Evolutionary conservation across 2,797 vertebrate genomes (phyloP), one percentile per base, ranked within the genome.

Genomic region (Leptatherina wallacei): DNA sequence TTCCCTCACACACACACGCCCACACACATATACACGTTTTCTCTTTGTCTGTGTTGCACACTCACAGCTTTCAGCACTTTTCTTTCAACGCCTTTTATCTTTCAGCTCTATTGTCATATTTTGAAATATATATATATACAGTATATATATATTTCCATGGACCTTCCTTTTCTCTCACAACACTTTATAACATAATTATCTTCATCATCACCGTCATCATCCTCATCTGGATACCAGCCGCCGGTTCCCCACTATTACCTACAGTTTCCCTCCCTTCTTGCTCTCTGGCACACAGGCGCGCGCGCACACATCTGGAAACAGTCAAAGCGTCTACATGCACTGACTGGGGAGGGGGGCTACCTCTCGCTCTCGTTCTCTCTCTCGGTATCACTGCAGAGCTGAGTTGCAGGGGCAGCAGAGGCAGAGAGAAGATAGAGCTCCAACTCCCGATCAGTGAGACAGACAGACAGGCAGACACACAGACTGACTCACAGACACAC

Each of bases 361-460:
- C 81, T 65, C 91, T 65, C 66, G 61, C 78, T 67, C 80, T 70
- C 78, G 64, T 74, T 69, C 77, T 52, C 86, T 81, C 78, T 74
- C 85, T 81, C 85, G 29, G 90, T 92, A 92, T 93, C 92, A 95
- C 93, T 95, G 94, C 94, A 93, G 94, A 94, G 91, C 91, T 91
- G 90, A 92, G 89, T 91, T 92, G 90, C 92, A 92, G 90, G 89
- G 91, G 92, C 93, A 93, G 93, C 88, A 91, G 89, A 93, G 90
- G 87, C 88, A 90, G 86, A 88, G 86, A 84, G 88, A 85, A 91
- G 80, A 88, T 75, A 83, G 88, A 90, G 83, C 83, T 87, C 87
- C 7, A 90, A 91, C 88, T 91, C 90, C 75, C 75, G 80, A 88
- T 77, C 90, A 82, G 88, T 85, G 74, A 89, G 84, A 87, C 85